phyloP scores from a whole-genome alignment of 2,888 invertebrate genomes.

The Bimastos eiseni region DNA sequence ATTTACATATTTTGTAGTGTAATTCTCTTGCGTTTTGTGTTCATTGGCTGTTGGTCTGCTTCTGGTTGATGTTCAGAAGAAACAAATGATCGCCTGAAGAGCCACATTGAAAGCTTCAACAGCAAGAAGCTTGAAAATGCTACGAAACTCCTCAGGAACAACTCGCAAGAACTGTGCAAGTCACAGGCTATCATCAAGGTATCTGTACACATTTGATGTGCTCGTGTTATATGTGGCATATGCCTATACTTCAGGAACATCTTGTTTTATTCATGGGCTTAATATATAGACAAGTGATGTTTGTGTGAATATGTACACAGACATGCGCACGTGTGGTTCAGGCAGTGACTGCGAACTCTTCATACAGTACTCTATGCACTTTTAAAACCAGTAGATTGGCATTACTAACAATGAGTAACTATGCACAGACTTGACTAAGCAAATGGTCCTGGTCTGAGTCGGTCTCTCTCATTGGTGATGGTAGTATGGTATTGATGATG shows the following conservation, averaged over 20 bases:
- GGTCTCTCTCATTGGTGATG: too few species aligned
- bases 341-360: too few species aligned
- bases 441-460: too few species aligned
- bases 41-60: not conserved
- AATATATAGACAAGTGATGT: too few species aligned
- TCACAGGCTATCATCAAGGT: constrained; percentile 18
- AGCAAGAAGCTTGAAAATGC: not conserved
- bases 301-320: too few species aligned
- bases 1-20: not conserved
- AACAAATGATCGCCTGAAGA: constrained; percentile 16
- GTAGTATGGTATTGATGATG: too few species aligned
- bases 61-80: not conserved
- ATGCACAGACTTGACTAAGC: too few species aligned
- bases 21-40: not conserved
- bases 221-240: not conserved
- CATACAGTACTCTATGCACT: too few species aligned
- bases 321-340: too few species aligned
- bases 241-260: not conserved
- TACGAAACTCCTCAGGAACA: not conserved
- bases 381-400: too few species aligned
- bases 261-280: not conserved
- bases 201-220: not conserved
- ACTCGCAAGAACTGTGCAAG: not conserved
- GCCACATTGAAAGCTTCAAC: constrained; percentile 1
- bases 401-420: too few species aligned